These are phyloP conservation scores for Asobara japonica DNA, from an alignment of 1,140 invertebrate species.

Conservation along the genomic window DNA sequence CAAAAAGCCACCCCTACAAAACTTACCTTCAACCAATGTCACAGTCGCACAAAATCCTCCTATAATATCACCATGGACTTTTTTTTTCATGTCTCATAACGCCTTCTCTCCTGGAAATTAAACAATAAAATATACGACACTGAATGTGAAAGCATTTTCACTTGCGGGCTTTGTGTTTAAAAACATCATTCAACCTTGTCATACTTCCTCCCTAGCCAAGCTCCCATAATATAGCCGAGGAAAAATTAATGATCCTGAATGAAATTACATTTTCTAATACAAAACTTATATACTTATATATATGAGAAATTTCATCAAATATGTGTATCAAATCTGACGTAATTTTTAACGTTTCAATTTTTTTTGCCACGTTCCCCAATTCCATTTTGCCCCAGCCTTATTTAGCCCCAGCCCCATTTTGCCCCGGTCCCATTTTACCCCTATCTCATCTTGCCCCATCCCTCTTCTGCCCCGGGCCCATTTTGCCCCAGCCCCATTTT, in stretches of 20 bases:
- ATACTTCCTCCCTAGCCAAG: background rate
- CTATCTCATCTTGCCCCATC: too few species aligned
- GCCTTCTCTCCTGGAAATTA: slow-evolving; percentile 59
- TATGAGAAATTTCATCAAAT: background rate
- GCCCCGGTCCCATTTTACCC: too few species aligned
- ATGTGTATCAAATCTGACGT: too few species aligned
- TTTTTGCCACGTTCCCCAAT: too few species aligned
- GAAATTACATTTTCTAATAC: background rate
- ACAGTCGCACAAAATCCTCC: slow-evolving; percentile 56
- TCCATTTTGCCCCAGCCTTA: too few species aligned
- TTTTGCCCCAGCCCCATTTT: too few species aligned
- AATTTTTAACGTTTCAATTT: too few species aligned
- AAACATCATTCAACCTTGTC: background rate
- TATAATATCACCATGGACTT: slow-evolving; percentile 63
- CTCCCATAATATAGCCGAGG: background rate
- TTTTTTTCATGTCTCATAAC: slow-evolving; percentile 64
- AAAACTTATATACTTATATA: background rate
- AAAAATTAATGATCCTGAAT: background rate
- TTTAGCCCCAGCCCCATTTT: too few species aligned
- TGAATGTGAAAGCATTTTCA: slow-evolving; percentile 16
- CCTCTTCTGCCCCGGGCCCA: too few species aligned
- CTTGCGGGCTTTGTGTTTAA: slow-evolving; percentile 3
- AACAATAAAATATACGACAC: slow-evolving; percentile 65
- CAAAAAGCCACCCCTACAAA: background rate
- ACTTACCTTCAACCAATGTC: slow-evolving; percentile 24